Evolutionary conservation across 2,113 vertebrate species (phyloP), one percentile per base, ranked within the genome.

Genomic region (Noturus placidus): DNA sequence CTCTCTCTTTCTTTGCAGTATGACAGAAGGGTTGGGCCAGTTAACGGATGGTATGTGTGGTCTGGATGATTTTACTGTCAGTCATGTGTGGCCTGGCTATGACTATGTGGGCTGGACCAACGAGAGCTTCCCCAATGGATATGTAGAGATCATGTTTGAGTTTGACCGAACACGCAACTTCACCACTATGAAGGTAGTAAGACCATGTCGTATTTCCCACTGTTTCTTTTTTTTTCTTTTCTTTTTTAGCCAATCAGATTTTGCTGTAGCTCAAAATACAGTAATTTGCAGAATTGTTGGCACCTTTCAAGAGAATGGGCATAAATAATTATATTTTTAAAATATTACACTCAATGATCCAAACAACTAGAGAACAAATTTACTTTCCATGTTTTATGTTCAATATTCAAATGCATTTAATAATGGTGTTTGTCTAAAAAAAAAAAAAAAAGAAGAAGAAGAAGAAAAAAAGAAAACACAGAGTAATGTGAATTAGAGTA

Each of bases 31-130:
- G 4, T 93, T 99, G 87, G 98, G 98, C 33, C 98, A 99, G 92
- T 90, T 99, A 92, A 99, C 98, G 0, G 98, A 99, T 0, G 98
- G 98, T 0, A 96, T 98, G 89, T 97, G 96, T 0, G 98, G 98
- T 61, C 93, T 97, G 91, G 98, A 99, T 0, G 97, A 99, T 90
- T 99, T 99, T 89, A 97, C 94, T 0, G 94, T 96, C 89, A 99
- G 96, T 85, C 97, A 97, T 0, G 96, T 96, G 81, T 98, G 97
- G 98, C 97, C 97, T 0, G 98, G 98, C 42, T 99, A 99, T 0
- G 98, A 99, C 94, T 99, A 99, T 0, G 96, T 99, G 65, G 98
- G 98, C 84, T 99, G 98, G 98, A 95, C 93, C 90, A 99, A 99
- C 0, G 97, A 98, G 90, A 99, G 97, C 79, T 96, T 96, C 0